These are phyloP conservation scores for Drosophila pandora DNA, from an alignment of 1,140 invertebrate species.

Conservation along the genomic window DNA sequence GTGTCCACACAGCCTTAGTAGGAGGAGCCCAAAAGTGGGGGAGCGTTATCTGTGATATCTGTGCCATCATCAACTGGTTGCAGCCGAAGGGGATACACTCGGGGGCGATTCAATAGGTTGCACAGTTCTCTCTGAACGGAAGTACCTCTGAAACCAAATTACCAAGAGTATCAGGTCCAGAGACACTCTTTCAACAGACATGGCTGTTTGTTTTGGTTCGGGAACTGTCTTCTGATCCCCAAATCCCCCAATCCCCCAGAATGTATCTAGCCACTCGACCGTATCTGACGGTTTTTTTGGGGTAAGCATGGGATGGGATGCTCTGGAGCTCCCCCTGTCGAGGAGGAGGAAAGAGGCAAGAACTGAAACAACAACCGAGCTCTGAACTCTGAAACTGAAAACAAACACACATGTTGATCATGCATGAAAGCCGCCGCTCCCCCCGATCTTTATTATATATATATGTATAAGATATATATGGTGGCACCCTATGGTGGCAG, in stretches of 20 bases:
- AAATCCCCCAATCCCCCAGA: neutral
- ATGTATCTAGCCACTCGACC: neutral
- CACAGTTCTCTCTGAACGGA: neutral
- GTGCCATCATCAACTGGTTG: conserved; percentile 50
- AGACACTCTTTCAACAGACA: too few relatives aligned
- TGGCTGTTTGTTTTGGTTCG: neutral
- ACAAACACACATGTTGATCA: conserved; percentile 65
- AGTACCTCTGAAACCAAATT: too few relatives aligned
- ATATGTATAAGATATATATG: neutral
- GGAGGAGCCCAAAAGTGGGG: conserved; percentile 7
- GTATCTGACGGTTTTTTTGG: neutral
- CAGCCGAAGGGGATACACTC: neutral
- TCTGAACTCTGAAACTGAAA: conserved; percentile 43
- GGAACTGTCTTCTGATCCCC: neutral
- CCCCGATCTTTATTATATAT: neutral
- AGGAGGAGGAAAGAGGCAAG: conserved; percentile 15
- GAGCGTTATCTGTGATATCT: conserved; percentile 47
- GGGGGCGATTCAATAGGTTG: neutral
- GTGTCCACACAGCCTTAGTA: conserved; percentile 20
- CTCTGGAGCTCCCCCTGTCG: conserved; percentile 22
- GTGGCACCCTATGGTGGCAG: too few relatives aligned
- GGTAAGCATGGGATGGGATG: neutral
- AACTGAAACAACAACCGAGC: conserved; percentile 21
- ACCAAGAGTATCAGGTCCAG: too few relatives aligned
- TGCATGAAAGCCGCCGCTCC: conserved; percentile 54